Evolutionary conservation across 2,113 vertebrate species (phyloP), one percentile per base, ranked within the genome.

Genomic region (Taurulus bubalis): DNA sequence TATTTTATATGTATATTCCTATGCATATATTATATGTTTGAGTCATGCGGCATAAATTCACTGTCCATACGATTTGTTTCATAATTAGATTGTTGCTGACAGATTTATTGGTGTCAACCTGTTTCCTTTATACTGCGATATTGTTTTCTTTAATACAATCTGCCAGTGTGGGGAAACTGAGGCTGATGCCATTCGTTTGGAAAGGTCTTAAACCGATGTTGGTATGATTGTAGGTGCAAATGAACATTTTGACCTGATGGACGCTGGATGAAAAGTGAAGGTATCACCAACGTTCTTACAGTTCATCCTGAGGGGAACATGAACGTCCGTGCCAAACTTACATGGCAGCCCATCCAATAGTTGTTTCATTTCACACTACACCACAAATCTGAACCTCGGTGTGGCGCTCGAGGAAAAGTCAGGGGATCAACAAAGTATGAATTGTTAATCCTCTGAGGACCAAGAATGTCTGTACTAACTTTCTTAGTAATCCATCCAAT

Each of bases 191-290:
- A n/a, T n/a, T n/a, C n/a, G n/a, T n/a, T n/a, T n/a, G n/a, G n/a
- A n/a, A n/a, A n/a, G n/a, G 20, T 20, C 16, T 26, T 20, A 32
- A 74, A 56, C 3, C 16, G 20, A 4, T 5, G 12, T 30, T 72
- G 36, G 7, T 14, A 28, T 32, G 30, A 38, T 77, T 67, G 32
- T 34, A 22, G 53, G 18, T 12, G n/a, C 14, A 65, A 28, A 34
- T 42, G 2, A 6, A 14, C 2, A 28, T 1, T 36, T 22, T 60
- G 53, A 16, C 63, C 53, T 60, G 30, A 74, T 68, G 32, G 32
- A 32, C 14, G 47, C 28, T 75, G 22, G 45, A 69, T 55, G 20
- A 63, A 53, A 63, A 75, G 12, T 32, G 42, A 63, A 40, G 28
- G 3, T 4, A 42, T 40, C 40, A 11, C 2, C 15, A 24, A 18